Base-by-base conservation (phyloP, 2,797 vertebrate genomes). In the Pseudomugil tenellus region DNA sequence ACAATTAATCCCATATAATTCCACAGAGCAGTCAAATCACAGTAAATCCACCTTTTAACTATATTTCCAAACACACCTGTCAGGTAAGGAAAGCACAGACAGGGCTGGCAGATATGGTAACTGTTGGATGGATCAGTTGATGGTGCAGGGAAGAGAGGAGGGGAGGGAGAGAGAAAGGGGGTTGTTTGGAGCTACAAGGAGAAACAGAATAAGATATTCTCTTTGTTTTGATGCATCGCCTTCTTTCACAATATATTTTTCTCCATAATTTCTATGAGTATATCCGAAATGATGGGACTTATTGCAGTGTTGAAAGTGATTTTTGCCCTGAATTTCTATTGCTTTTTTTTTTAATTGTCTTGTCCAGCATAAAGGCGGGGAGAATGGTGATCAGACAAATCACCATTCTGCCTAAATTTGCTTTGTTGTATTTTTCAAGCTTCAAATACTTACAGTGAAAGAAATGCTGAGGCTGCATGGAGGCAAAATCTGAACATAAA, bases 71-170 rank as follows among this genome's bases (percentile, higher is more conserved):
- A 60, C 79, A 74, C 48, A 31, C 51, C 58, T 53, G 55, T 32
- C 43, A 56, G 67, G 61, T 72, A 35, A 26, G 63, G 62, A 56
- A 23, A 60, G 39, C 35, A 61, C 65, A 74, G 57, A 67, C 35
- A 56, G 56, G 49, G 35, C 71, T 67, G 73, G 59, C 49, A 54
- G 72, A 60, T 28, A 46, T 31, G 14, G 56, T 28, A 63, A 56
- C 26, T 62, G 63, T 9, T 74, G 48, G 62, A 72, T 58, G 72
- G 67, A 72, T 78, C 62, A 71, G 70, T 72, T 67, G 83, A 0
- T 4, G 91, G 54, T 57, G 70, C 51, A 83, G 89, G 62, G n/a
- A 43, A 88, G 87, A 77, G 89, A 88, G 81, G 75, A 54, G 31
- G 76, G 59, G 56, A 65, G 72, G 61, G 58, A 51, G 26, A 39